These are phyloP conservation scores for Psophia crepitans DNA, from an alignment of 2,113 vertebrate species.

Conservation along the genomic window DNA sequence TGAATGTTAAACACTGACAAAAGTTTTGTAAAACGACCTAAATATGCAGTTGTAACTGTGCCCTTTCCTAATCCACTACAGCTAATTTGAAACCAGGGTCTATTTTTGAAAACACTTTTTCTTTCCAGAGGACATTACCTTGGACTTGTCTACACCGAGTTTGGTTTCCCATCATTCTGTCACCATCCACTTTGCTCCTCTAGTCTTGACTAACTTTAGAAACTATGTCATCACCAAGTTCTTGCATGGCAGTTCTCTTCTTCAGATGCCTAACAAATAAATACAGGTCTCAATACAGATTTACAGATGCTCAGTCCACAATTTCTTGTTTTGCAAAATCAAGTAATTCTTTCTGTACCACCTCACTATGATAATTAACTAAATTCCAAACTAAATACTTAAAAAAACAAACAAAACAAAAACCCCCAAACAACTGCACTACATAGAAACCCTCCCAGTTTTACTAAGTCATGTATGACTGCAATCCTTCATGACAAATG, in stretches of 20 bases:
- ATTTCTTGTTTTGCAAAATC: background rate
- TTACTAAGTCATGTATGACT: background rate
- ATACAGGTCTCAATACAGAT: background rate
- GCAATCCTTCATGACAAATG: background rate
- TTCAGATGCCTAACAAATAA: background rate
- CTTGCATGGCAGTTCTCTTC: background rate
- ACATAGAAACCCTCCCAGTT: background rate
- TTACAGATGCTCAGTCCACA: fast-evolving
- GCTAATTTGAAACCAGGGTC: background rate
- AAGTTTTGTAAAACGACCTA: background rate
- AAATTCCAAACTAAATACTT: background rate
- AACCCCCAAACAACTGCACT: background rate
- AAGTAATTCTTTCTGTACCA: background rate
- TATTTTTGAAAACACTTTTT: background rate
- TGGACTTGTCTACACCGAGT: background rate
- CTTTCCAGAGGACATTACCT: background rate
- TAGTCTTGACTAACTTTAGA: background rate
- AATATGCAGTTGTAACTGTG: background rate
- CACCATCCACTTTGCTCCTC: background rate
- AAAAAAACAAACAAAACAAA: background rate
- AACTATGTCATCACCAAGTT: background rate
- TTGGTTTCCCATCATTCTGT: background rate
- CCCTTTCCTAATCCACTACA: background rate
- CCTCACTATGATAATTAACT: background rate
- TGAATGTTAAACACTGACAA: background rate